These are phyloP conservation scores for Cheirogaleus medius DNA, from an alignment of 2,113 vertebrate species.

Conservation along the genomic window DNA sequence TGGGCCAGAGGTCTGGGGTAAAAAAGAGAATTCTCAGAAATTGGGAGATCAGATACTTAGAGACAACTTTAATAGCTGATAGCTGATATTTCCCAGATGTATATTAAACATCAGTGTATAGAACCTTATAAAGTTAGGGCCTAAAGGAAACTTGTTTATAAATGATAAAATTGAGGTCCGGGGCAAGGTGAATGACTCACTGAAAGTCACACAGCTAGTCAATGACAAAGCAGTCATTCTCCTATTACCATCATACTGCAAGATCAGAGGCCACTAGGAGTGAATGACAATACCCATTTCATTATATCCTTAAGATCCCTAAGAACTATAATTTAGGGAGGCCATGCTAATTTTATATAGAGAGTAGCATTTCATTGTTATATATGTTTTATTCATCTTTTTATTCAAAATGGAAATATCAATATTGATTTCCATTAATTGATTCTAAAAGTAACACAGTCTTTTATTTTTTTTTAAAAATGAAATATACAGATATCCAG, in stretches of 20 bases:
- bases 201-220: background rate
- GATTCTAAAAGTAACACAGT: background rate
- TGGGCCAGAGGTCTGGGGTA: background rate
- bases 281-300: background rate
- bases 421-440: background rate
- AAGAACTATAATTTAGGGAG: background rate
- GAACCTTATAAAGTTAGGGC: background rate
- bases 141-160: background rate
- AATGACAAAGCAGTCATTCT: conserved; percentile 24
- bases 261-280: background rate
- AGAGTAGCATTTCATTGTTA: background rate
- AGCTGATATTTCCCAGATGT: background rate
- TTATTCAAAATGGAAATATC: background rate
- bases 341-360: background rate
- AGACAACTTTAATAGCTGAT: background rate
- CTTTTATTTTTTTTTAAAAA: background rate
- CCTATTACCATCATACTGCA: background rate
- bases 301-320: background rate
- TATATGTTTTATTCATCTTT: background rate
- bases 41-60: background rate
- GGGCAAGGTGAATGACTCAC: background rate
- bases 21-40: background rate
- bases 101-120: background rate
- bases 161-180: background rate
- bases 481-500: background rate